These are phyloP conservation scores for Alcis repandata DNA, from an alignment of 2,888 invertebrate genomes.

Conservation along the genomic window DNA sequence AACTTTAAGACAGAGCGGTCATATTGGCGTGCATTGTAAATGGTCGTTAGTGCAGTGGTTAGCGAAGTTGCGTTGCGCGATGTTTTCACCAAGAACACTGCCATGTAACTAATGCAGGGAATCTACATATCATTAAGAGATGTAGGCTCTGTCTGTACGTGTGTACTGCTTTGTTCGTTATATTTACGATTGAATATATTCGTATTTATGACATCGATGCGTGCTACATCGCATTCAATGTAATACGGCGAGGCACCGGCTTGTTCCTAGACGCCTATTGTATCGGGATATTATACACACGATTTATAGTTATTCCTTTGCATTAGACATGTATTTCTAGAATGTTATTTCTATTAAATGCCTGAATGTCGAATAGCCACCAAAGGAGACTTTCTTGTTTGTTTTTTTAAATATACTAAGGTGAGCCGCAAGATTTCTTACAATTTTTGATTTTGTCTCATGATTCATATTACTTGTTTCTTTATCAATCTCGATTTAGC, in stretches of 20 bases:
- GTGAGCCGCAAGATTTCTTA: no score
- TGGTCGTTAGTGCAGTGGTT: conserved; percentile 45
- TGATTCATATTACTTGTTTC: no score
- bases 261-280: conserved; percentile 79
- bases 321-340: conserved; percentile 30
- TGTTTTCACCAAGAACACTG: conserved; percentile 85
- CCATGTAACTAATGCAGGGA: conserved; percentile 85
- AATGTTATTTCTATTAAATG: conserved; percentile 22
- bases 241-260: conserved; percentile 62
- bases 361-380: conserved; percentile 21
- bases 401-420: no score
- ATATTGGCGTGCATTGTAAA: conserved; percentile 51
- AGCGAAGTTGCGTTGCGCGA: conserved; percentile 70
- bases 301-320: conserved; percentile 40
- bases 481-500: no score
- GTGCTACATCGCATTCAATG: conserved; percentile 66
- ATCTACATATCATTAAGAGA: conserved; percentile 87
- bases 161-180: conserved; percentile 84
- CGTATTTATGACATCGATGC: conserved; percentile 81
- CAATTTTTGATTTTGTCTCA: no score
- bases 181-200: conserved; percentile 77
- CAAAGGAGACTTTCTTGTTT: background rate
- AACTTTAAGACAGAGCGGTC: conserved; percentile 11
- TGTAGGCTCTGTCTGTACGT: conserved; percentile 81
- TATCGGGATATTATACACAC: conserved; percentile 60